Percentiles rank a stretch among this genome's conserved stretches.
phyloP scores from a whole-genome alignment of 1,140 invertebrate genomes.

The Sycophila sp. region DNA sequence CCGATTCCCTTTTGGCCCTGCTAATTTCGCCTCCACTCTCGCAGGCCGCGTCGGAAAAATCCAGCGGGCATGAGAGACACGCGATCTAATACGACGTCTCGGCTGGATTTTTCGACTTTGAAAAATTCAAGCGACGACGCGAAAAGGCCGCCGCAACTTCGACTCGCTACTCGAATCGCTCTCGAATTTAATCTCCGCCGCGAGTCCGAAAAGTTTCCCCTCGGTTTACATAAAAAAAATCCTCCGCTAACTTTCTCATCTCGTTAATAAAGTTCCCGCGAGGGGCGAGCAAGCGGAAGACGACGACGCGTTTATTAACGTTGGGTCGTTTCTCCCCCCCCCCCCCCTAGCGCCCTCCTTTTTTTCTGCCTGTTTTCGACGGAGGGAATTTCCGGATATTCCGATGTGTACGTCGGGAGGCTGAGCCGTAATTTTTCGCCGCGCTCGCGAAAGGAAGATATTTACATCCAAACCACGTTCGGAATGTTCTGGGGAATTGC shows the following conservation, averaged over 20 bases:
- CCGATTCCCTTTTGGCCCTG: constrained; percentile 26
- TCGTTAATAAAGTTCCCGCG: neutral
- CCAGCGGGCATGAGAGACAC: neutral
- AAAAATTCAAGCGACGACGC: too few species aligned
- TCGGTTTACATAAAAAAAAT: neutral
- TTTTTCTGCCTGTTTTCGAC: too few species aligned
- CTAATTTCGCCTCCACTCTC: constrained; percentile 26
- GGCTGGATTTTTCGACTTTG: neutral
- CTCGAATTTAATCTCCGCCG: neutral
- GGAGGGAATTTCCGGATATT: too few species aligned
- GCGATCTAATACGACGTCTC: constrained; percentile 27
- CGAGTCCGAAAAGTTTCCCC: neutral
- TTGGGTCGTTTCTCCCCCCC: too few species aligned
- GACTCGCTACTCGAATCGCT: neutral
- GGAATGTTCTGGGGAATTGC: constrained; percentile 50
- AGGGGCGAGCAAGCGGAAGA: too few species aligned
- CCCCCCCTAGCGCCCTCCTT: too few species aligned
- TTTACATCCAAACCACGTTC: constrained; percentile 38
- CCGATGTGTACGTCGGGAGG: neutral
- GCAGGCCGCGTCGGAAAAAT: neutral
- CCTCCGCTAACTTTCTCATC: neutral
- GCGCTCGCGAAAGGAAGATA: constrained; percentile 24
- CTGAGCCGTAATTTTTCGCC: constrained; percentile 30
- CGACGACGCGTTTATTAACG: too few species aligned
- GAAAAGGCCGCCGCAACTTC: too few species aligned